Percentiles rank a stretch among this genome's conserved stretches.
Conservation (phyloP, 2,888 invertebrate genomes). For the Lottia scabra region DNA sequence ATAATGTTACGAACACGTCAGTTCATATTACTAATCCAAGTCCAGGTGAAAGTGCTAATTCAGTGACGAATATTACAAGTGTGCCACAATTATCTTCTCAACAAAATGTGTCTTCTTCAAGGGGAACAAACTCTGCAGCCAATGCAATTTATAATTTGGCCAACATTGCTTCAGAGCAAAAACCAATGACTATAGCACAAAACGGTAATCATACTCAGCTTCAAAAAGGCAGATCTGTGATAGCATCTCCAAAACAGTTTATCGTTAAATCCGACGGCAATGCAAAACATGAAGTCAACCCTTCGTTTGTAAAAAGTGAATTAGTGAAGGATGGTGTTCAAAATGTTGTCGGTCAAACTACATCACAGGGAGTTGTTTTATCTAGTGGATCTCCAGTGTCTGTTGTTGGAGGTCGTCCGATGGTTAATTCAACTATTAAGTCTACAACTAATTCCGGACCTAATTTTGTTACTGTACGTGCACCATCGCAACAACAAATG, state of each 20-base stretch:
- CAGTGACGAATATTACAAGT: neutral
- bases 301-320: neutral
- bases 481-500: constrained; percentile 44
- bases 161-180: constrained; percentile 61
- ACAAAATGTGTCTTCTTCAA: constrained; percentile 12
- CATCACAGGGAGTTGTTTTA: constrained; percentile 11
- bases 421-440: constrained; percentile 2
- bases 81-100: neutral
- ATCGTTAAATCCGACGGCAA: constrained; percentile 36
- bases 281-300: constrained; percentile 25
- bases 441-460: constrained; percentile 33
- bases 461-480: constrained; percentile 56
- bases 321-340: constrained; percentile 9
- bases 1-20: constrained; percentile 10
- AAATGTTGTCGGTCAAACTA: neutral
- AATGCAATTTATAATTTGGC: constrained; percentile 61
- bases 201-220: constrained; percentile 38
- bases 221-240: constrained; percentile 33
- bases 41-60: constrained; percentile 22
- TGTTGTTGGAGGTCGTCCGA: constrained; percentile 5
- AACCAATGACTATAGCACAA: constrained; percentile 52
- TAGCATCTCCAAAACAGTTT: constrained; percentile 30
- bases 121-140: constrained; percentile 30
- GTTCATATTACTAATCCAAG: constrained; percentile 23
- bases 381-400: constrained; percentile 12